Evolutionary conservation across 2,113 vertebrate species (phyloP), one percentile per base, ranked within the genome.

Genomic region (Centropristis striata): DNA sequence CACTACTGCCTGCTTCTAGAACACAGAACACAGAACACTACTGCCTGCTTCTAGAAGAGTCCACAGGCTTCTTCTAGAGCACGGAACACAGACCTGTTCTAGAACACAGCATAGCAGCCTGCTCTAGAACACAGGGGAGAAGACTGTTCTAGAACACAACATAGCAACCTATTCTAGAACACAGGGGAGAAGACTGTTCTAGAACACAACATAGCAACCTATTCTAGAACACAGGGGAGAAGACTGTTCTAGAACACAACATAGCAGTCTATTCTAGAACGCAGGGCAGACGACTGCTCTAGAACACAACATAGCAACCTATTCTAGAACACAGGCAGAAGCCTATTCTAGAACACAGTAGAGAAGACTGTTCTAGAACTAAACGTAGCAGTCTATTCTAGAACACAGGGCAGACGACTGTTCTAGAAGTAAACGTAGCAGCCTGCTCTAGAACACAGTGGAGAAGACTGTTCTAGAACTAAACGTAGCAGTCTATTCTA

Each of bases 1-100:
- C 93, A 97, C 96, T 83, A 99, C 97, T 1, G 97, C 97, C 95
- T 99, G 97, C 0, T 96, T 98, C 97, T 98, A 95, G 84, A 96
- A 95, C 94, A 93, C 86, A 95, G 91, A 92, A 93, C 88, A 89
- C 65, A 91, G 55, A 82, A 86, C 71, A 69, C 80, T 87, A 79
- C 83, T 81, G 71, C 54, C 79, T 59, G 81, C 81, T 85, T 75
- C 80, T 75, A 72, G 86, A 90, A 68, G 50, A 79, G 41, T 58
- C 68, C 51, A 2, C 25, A 42, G 63, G 27, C 25, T 20, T 44
- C 71, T 78, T 85, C 73, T 81, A 70, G 55, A 78, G 37, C 57
- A 73, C 66, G 37, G 58, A 46, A 46, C 69, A 65, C 47, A 51
- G 20, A 21, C 95, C 93, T 97, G 96, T 50, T 66, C 0, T 86